Evolutionary conservation across 1,140 invertebrate species (phyloP), one percentile per base, ranked within the genome.

Genomic region (Triops longicaudatus): DNA sequence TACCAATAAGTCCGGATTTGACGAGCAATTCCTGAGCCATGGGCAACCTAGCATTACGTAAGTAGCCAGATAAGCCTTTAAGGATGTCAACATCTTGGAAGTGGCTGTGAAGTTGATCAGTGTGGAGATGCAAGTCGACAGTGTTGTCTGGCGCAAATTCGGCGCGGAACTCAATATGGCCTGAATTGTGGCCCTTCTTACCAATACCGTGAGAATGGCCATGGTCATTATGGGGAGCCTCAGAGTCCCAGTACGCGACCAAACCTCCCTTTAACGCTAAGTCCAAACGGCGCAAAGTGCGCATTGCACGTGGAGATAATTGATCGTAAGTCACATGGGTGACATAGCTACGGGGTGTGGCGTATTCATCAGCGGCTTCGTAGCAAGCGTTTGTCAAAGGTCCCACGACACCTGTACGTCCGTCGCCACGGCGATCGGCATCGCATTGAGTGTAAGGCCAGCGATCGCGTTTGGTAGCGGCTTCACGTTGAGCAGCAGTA

Each of bases 171-270:
- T 78, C 78, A 50, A 79, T 75, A 43, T 77, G 28, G 44, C 79
- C 73, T 26, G 74, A 31, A 76, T 75, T 72, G 26, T 26, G 50
- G 14, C 42, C 75, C 26, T 80, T 80, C 73, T 78, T 74, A 2
- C 50, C 50, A 17, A 17, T 63, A 63, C 50, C 50, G 22, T 63
- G 50, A 31, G 63, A 31, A 17, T 77, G 77, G 75, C 72, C 75
- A 27, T 76, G 26, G 31, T 43, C 50, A 28, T 79, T 76, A 63
- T 78, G 72, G 12, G 80, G 74, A 12, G 78, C 74, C 28, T 80
- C 44, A 63, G 78, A 76, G 26, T 80, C 79, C 80, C 79, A 80
- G 78, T 80, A 80, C n/a, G 80, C 73, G 42, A 80, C 72, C 26
- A 80, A 71, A 44, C 71, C 79, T 43, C 79, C 77, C 74, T 78